phyloP scores from a whole-genome alignment of 2,888 invertebrate genomes.

The Microdon myrmicae region DNA sequence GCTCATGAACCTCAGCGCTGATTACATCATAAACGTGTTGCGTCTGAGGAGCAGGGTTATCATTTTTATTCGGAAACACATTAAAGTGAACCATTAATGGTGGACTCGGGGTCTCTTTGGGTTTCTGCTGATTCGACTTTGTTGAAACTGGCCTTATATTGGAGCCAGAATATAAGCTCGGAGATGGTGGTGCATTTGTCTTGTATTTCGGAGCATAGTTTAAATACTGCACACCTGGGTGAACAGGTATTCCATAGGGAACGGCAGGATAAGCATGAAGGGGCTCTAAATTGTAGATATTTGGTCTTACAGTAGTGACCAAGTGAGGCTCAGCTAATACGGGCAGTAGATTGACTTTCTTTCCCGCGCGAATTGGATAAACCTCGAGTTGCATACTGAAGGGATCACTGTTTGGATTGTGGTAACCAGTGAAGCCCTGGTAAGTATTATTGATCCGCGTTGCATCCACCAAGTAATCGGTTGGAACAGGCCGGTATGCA shows the following conservation, averaged over 20 bases:
- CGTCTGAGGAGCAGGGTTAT: slow-evolving; percentile 15
- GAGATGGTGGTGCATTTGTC: slow-evolving; percentile 25
- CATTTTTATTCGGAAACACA: slow-evolving; percentile 70
- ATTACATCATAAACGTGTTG: slow-evolving; percentile 39
- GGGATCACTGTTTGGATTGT: slow-evolving; percentile 66
- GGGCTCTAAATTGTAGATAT: slow-evolving; percentile 21
- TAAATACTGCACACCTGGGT: slow-evolving; percentile 31
- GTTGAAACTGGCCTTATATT: slow-evolving; percentile 51
- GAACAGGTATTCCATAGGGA: slow-evolving; percentile 51
- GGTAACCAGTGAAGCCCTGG: slow-evolving; percentile 22
- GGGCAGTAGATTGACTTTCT: slow-evolving; percentile 39
- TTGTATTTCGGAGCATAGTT: slow-evolving; percentile 37
- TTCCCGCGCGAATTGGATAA: slow-evolving; percentile 69
- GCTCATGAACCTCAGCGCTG: slow-evolving; percentile 39
- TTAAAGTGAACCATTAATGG: slow-evolving; percentile 75
- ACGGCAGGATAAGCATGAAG: slow-evolving; percentile 26
- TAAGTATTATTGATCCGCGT: slow-evolving; percentile 21
- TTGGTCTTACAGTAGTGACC: slow-evolving; percentile 27
- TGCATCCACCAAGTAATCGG: slow-evolving; percentile 54
- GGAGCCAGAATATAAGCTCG: slow-evolving; percentile 40
- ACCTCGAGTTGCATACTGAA: slow-evolving; percentile 76
- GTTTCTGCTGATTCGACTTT: slow-evolving; percentile 50
- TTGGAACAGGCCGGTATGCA: slow-evolving; percentile 63
- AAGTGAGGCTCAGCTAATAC: slow-evolving; percentile 14
- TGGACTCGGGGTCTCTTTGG: slow-evolving; percentile 67